phyloP scores from a whole-genome alignment of 92 coral and sea anemone genomes.

The Nematostella vectensis region DNA sequence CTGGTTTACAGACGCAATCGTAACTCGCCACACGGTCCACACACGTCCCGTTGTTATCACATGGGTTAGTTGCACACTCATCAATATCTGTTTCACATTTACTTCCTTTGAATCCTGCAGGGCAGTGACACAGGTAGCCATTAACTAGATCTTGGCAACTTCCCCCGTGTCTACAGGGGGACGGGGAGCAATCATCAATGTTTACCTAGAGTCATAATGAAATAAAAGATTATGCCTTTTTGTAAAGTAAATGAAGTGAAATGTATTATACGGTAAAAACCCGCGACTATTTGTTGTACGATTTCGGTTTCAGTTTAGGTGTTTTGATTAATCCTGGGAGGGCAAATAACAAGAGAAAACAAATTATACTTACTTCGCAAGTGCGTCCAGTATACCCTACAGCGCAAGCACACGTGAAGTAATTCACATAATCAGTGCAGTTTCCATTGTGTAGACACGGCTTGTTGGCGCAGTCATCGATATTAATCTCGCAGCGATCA shows the following conservation, averaged over 20 bases:
- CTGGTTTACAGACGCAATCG: constrained; percentile 51
- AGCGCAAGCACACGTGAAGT: constrained; percentile 55
- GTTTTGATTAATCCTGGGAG: too few relatives aligned
- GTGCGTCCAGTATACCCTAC: constrained; percentile 64
- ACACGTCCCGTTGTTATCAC: constrained; percentile 57
- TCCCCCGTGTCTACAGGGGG: constrained; percentile 50
- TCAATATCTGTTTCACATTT: constrained; percentile 46
- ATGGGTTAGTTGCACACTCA: constrained; percentile 51
- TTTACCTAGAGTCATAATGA: too few relatives aligned
- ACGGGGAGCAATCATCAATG: constrained; percentile 53
- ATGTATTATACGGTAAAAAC: too few relatives aligned
- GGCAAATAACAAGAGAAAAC: too few relatives aligned
- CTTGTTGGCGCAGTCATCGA: constrained; percentile 67
- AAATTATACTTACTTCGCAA: constrained; percentile 30
- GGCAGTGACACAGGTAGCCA: constrained; percentile 52
- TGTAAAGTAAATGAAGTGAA: too few relatives aligned
- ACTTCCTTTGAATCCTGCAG: constrained; percentile 47
- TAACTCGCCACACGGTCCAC: constrained; percentile 47
- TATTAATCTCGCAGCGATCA: constrained; percentile 47
- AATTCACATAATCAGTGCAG: constrained; percentile 64
- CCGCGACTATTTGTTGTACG: too few relatives aligned
- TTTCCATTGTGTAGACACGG: constrained; percentile 61
- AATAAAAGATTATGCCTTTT: too few relatives aligned
- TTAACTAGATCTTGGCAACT: constrained; percentile 52
- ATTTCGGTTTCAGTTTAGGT: too few relatives aligned